Conservation (phyloP, 2,797 vertebrate genomes). For the Vipera ursinii region DNA sequence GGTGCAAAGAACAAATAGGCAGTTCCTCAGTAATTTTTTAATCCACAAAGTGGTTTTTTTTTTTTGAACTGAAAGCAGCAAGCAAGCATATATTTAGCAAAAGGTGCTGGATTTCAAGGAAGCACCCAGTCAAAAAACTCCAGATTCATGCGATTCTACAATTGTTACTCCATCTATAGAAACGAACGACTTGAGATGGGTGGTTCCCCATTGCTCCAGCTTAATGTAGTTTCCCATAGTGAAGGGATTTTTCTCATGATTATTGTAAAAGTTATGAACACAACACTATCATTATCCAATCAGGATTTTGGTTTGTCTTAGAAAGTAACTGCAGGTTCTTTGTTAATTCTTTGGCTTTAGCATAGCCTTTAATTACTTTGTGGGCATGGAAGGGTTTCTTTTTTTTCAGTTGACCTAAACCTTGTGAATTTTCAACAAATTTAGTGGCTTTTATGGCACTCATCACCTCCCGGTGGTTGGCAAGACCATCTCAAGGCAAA, state of each 20-base stretch:
- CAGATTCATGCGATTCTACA: neutral
- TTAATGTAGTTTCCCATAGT: constrained; percentile 45
- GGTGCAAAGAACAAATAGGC: neutral
- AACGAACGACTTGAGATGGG: neutral
- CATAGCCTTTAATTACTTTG: constrained; percentile 56
- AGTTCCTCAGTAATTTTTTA: neutral
- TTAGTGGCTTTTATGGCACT: constrained; percentile 60
- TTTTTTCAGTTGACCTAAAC: constrained; percentile 45
- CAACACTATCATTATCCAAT: constrained; percentile 64
- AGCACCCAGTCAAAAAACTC: neutral
- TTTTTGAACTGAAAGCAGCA: neutral
- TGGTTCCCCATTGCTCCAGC: constrained; percentile 38
- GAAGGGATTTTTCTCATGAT: constrained; percentile 53
- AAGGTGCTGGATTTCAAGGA: neutral
- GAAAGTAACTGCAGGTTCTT: constrained; percentile 55
- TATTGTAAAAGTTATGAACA: constrained; percentile 48
- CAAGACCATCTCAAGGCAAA: neutral
- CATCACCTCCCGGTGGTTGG: constrained; percentile 72
- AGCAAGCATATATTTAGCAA: too few relatives aligned
- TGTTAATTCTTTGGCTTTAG: constrained; percentile 40
- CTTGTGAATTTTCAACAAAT: constrained; percentile 11
- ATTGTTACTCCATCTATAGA: neutral
- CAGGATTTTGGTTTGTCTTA: constrained; percentile 52
- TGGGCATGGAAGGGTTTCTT: constrained; percentile 55
- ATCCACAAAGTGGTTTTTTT: neutral